Evolutionary conservation across 1,140 invertebrate genomes (phyloP).

Genomic region (Aphaenogaster ashmeadi): DNA sequence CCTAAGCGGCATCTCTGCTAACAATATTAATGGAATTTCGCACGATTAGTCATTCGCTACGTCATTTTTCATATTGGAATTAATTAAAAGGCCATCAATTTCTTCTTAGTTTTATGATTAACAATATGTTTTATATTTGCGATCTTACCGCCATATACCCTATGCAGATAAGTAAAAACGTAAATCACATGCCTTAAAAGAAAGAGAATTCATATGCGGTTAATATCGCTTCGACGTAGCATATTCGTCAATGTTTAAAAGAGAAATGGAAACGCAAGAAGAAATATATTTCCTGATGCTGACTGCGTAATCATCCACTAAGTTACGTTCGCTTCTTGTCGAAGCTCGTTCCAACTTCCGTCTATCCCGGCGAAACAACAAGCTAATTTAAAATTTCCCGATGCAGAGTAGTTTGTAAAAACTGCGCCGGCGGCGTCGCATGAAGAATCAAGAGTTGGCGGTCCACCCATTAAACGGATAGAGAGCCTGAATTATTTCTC

Average conservation of each 20-base stretch:
- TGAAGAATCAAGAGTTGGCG: conserved; percentile 4
- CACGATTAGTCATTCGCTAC: neutral
- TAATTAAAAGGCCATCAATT: neutral
- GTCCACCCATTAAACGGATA: neutral
- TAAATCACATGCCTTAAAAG: neutral
- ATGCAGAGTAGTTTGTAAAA: conserved; percentile 40
- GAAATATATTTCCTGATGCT: neutral
- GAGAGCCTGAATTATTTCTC: conserved; percentile 16
- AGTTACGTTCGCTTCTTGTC: conserved; percentile 41
- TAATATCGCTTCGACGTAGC: neutral
- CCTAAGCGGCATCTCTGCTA: neutral
- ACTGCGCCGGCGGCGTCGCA: conserved; percentile 8
- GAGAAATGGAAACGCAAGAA: neutral
- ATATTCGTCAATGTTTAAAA: neutral
- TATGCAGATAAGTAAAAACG: neutral
- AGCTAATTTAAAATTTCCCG: conserved; percentile 56
- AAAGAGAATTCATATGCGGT: neutral
- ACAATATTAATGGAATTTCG: conserved; percentile 1
- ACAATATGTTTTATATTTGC: neutral
- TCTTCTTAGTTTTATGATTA: neutral
- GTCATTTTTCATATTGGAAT: neutral
- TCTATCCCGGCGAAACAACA: conserved; percentile 15
- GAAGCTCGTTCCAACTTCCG: conserved; percentile 39
- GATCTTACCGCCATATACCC: neutral
- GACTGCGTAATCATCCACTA: conserved; percentile 17